phyloP scores from a whole-genome alignment of 2,888 invertebrate species.

The Hirtodrosophila alboralis region DNA sequence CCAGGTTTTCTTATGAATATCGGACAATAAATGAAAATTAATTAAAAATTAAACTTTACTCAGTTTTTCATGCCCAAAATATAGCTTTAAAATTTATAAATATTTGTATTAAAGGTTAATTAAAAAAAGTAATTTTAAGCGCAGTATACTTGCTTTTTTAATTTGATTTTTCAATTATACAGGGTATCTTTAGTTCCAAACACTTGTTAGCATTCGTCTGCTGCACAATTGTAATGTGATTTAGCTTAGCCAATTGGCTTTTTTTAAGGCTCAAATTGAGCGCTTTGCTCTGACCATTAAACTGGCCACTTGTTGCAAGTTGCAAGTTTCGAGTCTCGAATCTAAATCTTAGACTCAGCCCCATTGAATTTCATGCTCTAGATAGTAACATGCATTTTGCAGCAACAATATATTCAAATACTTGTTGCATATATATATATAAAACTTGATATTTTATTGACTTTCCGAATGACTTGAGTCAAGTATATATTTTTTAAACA shows the following conservation, averaged over 20 bases:
- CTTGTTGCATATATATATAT: slow-evolving; percentile 50
- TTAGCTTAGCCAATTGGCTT: slow-evolving; percentile 44
- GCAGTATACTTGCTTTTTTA: too few relatives aligned
- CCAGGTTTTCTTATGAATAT: too few relatives aligned
- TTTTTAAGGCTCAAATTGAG: slow-evolving; percentile 43
- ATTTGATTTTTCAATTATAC: neutral
- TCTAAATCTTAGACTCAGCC: slow-evolving; percentile 50
- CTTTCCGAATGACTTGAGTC: slow-evolving; percentile 58
- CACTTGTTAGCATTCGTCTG: neutral
- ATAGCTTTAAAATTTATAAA: too few relatives aligned
- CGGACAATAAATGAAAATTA: too few relatives aligned
- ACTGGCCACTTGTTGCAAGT: slow-evolving; percentile 49
- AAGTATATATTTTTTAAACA: slow-evolving; percentile 35
- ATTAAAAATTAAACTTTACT: too few relatives aligned
- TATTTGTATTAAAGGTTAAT: too few relatives aligned
- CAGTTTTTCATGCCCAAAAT: too few relatives aligned
- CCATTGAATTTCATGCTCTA: slow-evolving; percentile 74
- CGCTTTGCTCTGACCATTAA: slow-evolving; percentile 53
- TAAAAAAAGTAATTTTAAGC: too few relatives aligned
- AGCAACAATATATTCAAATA: slow-evolving; percentile 42
- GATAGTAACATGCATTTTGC: slow-evolving; percentile 68
- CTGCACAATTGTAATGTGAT: slow-evolving; percentile 26
- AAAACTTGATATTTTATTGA: slow-evolving; percentile 76
- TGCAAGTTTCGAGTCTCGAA: slow-evolving; percentile 11
- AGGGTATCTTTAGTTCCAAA: slow-evolving; percentile 17